A percentile compares a stretch with the other conserved stretches of the same genome.
phyloP scores from a whole-genome alignment of 2,113 vertebrate genomes.

The Hoplias malabaricus region DNA sequence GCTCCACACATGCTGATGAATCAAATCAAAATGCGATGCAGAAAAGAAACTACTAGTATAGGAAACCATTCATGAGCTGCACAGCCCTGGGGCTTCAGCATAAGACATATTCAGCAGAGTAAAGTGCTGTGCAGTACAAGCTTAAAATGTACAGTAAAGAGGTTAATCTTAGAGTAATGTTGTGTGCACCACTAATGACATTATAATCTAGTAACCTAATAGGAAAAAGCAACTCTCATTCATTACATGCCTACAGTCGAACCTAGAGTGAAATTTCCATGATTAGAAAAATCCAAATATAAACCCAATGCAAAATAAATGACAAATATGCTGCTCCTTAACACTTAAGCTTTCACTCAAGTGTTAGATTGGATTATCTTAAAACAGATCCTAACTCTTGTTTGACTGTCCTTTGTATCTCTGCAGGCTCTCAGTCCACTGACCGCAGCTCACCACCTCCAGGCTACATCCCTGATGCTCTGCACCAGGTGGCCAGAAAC shows the following conservation, averaged over 20 bases:
- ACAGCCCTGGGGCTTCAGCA: not conserved
- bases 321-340: not conserved
- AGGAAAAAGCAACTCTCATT: no score
- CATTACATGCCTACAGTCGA: no score
- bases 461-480: constrained; percentile 96
- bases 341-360: not conserved
- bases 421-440: constrained; percentile 82
- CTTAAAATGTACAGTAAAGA: no score
- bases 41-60: not conserved
- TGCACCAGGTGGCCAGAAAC: constrained; percentile 93
- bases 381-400: not conserved
- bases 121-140: no score
- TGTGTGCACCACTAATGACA: no score
- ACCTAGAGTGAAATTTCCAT: not conserved
- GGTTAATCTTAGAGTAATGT: no score
- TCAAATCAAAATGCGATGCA: not conserved
- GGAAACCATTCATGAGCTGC: not conserved
- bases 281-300: no score
- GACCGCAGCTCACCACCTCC: constrained; percentile 97
- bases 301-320: no score
- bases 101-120: not conserved
- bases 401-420: not conserved
- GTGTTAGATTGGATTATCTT: not conserved
- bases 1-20: not conserved
- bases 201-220: no score